Conservation (phyloP, 2,888 invertebrate species). For the Catotricha subobsoleta region DNA sequence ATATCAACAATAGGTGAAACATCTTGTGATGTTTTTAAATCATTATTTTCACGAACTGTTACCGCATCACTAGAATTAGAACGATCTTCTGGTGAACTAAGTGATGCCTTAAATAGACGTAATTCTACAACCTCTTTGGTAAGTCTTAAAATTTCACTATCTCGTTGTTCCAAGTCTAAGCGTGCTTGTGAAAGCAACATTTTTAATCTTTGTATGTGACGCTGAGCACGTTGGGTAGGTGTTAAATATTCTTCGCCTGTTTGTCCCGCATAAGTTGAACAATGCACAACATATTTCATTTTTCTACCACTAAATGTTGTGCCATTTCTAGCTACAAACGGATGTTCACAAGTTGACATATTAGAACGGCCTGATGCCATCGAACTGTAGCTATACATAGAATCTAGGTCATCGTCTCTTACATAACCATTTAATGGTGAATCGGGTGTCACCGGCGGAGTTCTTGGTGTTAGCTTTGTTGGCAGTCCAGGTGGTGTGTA, state of each 20-base stretch:
- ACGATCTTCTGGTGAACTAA: constrained; percentile 62
- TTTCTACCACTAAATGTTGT: constrained; percentile 51
- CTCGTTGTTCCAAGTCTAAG: constrained; percentile 60
- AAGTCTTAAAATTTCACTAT: constrained; percentile 51
- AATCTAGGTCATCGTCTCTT: constrained; percentile 55
- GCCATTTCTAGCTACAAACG: constrained; percentile 57
- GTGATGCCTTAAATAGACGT: constrained; percentile 58
- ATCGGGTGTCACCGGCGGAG: constrained; percentile 31
- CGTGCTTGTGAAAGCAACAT: constrained; percentile 52
- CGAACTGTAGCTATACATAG: constrained; percentile 60
- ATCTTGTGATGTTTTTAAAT: constrained; percentile 36
- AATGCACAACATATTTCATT: constrained; percentile 69
- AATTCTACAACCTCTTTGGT: constrained; percentile 67
- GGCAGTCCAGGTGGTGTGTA: constrained; percentile 1
- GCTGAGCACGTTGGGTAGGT: constrained; percentile 70
- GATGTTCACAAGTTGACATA: constrained; percentile 48
- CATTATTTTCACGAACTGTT: constrained; percentile 51
- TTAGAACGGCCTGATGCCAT: constrained; percentile 55
- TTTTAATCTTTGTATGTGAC: constrained; percentile 60
- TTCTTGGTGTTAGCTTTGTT: neutral
- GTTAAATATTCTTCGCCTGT: constrained; percentile 71
- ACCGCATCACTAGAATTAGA: constrained; percentile 59
- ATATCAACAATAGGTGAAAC: constrained; percentile 36
- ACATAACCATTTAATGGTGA: constrained; percentile 31
- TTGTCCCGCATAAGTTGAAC: constrained; percentile 58